Evolutionary conservation across 2,888 invertebrate genomes (phyloP), one percentile per base, ranked within the genome.

Genomic region (Lycocerus yunnanus): DNA sequence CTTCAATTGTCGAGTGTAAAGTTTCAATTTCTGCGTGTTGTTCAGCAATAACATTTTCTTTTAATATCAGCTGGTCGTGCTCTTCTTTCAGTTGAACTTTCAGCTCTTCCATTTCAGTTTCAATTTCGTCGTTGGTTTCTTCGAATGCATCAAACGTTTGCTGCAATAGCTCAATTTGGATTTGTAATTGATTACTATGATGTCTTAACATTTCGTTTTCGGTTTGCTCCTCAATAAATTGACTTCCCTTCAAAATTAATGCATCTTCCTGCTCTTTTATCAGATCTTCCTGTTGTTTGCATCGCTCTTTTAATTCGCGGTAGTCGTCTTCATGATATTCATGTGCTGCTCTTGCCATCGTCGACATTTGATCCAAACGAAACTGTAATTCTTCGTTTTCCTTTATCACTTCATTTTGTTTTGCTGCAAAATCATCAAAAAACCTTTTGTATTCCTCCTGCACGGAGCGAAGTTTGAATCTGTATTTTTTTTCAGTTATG

Each of bases 381-480:
- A 58, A 21, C 18, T 78, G 76, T 5, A 81, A 65, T 27, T 75
- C 76, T 9, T 74, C 73, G 61, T 76, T 79, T 66, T 81, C 78
- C n/a, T 72, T 73, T n/a, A 68, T 2, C 20, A 79, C 65, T 8
- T 15, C 16, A 5, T 71, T 59, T 60, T 80, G 74, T 68, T 78
- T 79, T 13, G 73, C 67, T 18, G 18, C 59, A 71, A 78, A 59
- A 58, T 75, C 71, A 15, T 71, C 15, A 9, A 65, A 14, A 14
- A 77, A 60, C 8, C 66, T 65, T 59, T 74, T 43, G 67, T 78
- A 78, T 65, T 80, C 78, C 15, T 69, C 71, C 72, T 77, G 70
- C 43, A 79, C 68, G 2, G 15, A 60, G n/a, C 15, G n/a, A 16
- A 72, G 58, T 21, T 66, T 76, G 27, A 72, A 68, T 18, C 73